phyloP scores from a whole-genome alignment of 1,140 invertebrate species.

The Thaumetopoea pityocampa region DNA sequence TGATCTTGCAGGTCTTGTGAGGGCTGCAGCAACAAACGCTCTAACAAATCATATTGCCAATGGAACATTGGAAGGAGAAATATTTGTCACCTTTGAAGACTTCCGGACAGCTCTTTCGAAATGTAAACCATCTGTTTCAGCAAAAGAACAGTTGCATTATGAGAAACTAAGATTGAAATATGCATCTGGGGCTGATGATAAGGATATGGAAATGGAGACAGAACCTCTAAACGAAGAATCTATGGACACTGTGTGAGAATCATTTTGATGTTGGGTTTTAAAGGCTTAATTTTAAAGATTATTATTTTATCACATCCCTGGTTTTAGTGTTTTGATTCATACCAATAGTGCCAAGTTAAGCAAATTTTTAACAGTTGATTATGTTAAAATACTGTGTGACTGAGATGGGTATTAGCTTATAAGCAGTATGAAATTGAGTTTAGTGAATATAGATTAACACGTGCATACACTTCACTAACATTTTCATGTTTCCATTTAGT shows the following conservation, averaged over 20 bases:
- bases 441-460: slow-evolving; percentile 14
- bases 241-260: slow-evolving; percentile 68
- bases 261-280: slow-evolving; percentile 31
- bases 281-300: slow-evolving; percentile 27
- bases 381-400: too few species aligned
- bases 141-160: slow-evolving; percentile 81
- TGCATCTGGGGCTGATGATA: slow-evolving; percentile 63
- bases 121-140: slow-evolving; percentile 87
- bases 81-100: slow-evolving; percentile 70
- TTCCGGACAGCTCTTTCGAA: slow-evolving; percentile 81
- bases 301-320: slow-evolving; percentile 22
- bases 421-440: slow-evolving; percentile 7
- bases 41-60: slow-evolving; percentile 77
- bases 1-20: slow-evolving; percentile 86
- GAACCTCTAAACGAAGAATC: slow-evolving; percentile 65
- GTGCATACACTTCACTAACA: too few species aligned
- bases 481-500: too few species aligned
- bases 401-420: slow-evolving; percentile 3
- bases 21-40: slow-evolving; percentile 88
- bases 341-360: slow-evolving; percentile 39
- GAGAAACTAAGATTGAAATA: slow-evolving; percentile 77
- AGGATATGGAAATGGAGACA: slow-evolving; percentile 74
- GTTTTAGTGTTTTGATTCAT: slow-evolving; percentile 29
- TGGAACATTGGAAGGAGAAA: slow-evolving; percentile 50
- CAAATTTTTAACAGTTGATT: slow-evolving; percentile 8